These are phyloP conservation scores for Dinocampus coccinellae DNA, from an alignment of 2,888 invertebrate genomes.

Conservation along the genomic window DNA sequence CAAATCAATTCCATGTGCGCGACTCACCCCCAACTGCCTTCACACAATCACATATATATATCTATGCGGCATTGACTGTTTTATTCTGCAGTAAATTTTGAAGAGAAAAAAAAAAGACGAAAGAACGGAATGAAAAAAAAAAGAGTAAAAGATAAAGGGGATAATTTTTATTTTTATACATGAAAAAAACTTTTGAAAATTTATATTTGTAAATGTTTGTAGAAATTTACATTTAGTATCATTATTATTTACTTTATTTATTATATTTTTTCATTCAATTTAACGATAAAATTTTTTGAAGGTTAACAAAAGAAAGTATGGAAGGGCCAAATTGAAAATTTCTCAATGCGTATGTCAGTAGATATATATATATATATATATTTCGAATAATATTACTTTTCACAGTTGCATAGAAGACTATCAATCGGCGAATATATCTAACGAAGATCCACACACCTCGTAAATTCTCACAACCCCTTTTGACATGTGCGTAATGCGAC, in stretches of 20 bases:
- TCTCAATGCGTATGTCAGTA: too few species aligned
- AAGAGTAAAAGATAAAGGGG: not conserved
- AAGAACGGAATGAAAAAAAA: not conserved
- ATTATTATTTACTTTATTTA: too few species aligned
- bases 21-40: slow-evolving; percentile 14
- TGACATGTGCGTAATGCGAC: slow-evolving; percentile 63
- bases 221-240: too few species aligned
- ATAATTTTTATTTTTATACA: too few species aligned
- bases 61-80: not conserved
- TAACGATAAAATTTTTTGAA: too few species aligned
- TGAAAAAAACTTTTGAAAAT: too few species aligned
- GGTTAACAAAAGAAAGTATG: too few species aligned
- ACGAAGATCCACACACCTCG: slow-evolving; percentile 50
- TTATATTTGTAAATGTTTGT: too few species aligned
- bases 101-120: not conserved
- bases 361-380: too few species aligned
- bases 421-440: slow-evolving; percentile 61
- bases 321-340: too few species aligned
- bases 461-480: slow-evolving; percentile 66
- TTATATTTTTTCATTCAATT: too few species aligned
- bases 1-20: slow-evolving; percentile 45
- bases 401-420: slow-evolving; percentile 48
- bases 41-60: slow-evolving; percentile 29
- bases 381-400: slow-evolving; percentile 43
- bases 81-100: too few species aligned